Base-by-base conservation (phyloP, 1,140 invertebrate genomes). In the Drosophila subobscura region DNA sequence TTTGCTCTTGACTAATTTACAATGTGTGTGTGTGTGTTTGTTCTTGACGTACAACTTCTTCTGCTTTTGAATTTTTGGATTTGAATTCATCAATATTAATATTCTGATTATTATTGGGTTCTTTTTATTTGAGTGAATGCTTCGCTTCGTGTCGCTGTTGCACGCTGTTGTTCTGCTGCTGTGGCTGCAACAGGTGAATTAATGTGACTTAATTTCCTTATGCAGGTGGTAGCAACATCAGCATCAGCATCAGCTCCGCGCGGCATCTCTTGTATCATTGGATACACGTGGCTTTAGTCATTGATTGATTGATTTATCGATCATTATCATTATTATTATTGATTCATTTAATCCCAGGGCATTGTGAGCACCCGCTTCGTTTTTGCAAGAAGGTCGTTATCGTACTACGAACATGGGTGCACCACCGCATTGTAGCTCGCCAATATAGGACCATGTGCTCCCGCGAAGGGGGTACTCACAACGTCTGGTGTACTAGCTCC, bases 401-500 rank as follows among this genome's bases (percentile, higher is more conserved):
- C 93, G 93, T 92, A 94, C 93, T 94, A 94, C 93, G 93, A 93
- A 93, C 93, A 93, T 93, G 93, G 93, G 93, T 94, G 93, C 93
- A 94, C 93, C 93, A 94, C 93, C 91, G 93, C 93, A 92, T 94
- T 93, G 93, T 94, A 93, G 93, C 93, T 91, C 91, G 92, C 91
- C 90, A 92, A 92, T 91, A 92, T 91, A 91, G 91, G 91, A 92
- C 91, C 91, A 92, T 92, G 91, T 93, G 92, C 92, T 92, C 92
- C 92, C 91, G 93, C 93, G 92, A 93, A 94, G 94, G 95, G 95
- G 94, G 94, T 95, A 97, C 97, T 97, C 95, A 98, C 97, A 94
- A 97, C 96, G 95, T 98, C 97, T 92, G 97, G 97, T 92, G 97
- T 98, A 93, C 96, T 97, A 92, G 96, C 97, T 92, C 97, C 97